Conservation (phyloP, 1,140 invertebrate species). For the Galleria mellonella region DNA sequence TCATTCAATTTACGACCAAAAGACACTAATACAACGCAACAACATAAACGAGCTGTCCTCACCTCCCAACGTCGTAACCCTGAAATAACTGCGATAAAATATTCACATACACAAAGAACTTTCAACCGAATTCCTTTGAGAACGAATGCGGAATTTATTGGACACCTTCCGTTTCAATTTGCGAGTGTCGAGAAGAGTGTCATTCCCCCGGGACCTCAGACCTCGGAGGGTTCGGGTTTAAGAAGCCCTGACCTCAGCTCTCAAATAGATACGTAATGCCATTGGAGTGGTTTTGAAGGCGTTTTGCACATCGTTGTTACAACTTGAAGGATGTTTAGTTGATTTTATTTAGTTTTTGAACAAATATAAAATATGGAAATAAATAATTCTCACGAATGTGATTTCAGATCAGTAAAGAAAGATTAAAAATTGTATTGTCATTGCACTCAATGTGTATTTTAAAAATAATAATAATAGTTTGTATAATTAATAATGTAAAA, state of each 20-base stretch:
- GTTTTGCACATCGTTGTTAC: slow-evolving; percentile 1
- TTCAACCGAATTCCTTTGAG: slow-evolving; percentile 30
- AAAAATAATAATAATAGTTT: no score
- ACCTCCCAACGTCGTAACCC: neutral
- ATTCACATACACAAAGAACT: slow-evolving; percentile 34
- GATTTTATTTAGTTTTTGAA: no score
- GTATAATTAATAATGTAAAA: no score
- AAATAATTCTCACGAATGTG: no score
- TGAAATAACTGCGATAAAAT: slow-evolving; percentile 25
- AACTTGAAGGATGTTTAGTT: no score
- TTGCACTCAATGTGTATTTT: no score
- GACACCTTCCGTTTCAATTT: slow-evolving; percentile 58
- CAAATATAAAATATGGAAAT: no score
- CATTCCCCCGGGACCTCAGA: slow-evolving; percentile 8
- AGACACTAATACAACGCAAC: no score
- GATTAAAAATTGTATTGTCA: no score
- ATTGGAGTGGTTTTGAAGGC: neutral
- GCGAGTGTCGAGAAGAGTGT: slow-evolving; percentile 12
- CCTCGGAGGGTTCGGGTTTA: neutral
- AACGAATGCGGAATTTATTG: slow-evolving; percentile 41
- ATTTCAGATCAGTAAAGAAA: no score
- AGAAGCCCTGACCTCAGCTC: slow-evolving; percentile 3
- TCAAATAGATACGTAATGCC: slow-evolving; percentile 9
- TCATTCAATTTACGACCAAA: no score
- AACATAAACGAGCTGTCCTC: no score